Evolutionary conservation across 1,140 invertebrate genomes (phyloP).

Genomic region (Drosophila nikananu): DNA sequence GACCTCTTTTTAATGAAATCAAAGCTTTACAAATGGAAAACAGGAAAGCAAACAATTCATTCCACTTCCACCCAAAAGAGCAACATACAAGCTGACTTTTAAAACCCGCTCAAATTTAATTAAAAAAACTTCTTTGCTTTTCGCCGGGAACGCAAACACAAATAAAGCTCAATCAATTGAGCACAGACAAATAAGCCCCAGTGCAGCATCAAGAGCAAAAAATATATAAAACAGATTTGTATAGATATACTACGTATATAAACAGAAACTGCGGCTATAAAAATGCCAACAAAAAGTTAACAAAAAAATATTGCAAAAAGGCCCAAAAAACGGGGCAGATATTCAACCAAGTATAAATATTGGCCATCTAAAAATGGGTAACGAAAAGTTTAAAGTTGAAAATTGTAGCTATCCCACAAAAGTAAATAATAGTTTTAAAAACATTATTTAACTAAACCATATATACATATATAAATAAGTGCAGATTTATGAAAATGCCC

Average conservation of each 20-base stretch:
- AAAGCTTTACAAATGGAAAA: constrained; percentile 43
- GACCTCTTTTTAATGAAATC: constrained; percentile 59
- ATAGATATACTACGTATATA: constrained; percentile 34
- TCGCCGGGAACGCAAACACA: constrained; percentile 44
- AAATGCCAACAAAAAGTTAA: constrained; percentile 30
- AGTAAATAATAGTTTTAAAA: background rate
- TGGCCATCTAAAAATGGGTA: constrained; percentile 16
- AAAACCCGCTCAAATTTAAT: constrained; percentile 77
- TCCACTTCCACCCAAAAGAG: constrained; percentile 29
- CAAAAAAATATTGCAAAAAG: constrained; percentile 50
- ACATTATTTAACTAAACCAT: background rate
- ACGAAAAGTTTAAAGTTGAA: constrained; percentile 2
- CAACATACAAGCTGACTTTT: constrained; percentile 59
- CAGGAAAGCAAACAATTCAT: constrained; percentile 23
- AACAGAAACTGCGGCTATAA: constrained; percentile 45
- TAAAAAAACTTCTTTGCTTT: constrained; percentile 58
- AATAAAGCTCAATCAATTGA: constrained; percentile 76
- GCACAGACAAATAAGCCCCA: constrained; percentile 72
- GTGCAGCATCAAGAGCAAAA: constrained; percentile 39
- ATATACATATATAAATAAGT: background rate
- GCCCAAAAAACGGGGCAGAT: constrained; percentile 7
- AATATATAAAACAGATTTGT: constrained; percentile 22
- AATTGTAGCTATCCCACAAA: background rate
- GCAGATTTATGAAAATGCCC: background rate
- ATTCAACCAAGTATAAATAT: constrained; percentile 7